Base-by-base conservation (phyloP, 2,888 invertebrate genomes). In the Neria commutata region DNA sequence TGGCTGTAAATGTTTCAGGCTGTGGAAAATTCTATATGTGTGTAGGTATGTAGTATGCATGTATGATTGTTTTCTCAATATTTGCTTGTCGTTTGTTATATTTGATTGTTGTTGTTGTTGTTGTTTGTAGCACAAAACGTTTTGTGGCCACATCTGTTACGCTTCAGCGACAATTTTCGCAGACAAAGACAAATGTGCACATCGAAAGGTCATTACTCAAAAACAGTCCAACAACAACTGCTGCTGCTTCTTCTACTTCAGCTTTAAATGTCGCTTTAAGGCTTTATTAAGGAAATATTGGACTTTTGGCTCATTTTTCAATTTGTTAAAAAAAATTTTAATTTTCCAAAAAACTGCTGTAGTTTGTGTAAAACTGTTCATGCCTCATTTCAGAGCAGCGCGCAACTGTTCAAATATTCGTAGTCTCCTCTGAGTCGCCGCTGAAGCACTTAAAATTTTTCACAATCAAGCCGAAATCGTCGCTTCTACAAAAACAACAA, bases 141-240 rank as follows among this genome's bases (percentile, higher is more conserved):
- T 62, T 64, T 65, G 63, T 53, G 66, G 67, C 67, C 65, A 65
- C 68, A 68, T 67, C 66, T 67, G 67, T 61, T 66, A 63, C 61
- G 60, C 60, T 62, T 67, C 61, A 63, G 53, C 52, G 62, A 66
- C 60, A 63, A 66, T 58, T 62, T 63, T 63, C 54, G 21, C 42
- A 66, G 65, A 65, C 67, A 63, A 53, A 63, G 67, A 67, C 65
- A 67, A 67, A 67, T 67, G 62, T 60, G 54, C 61, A 48, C 63
- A 65, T 67, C 61, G 61, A 63, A 63, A 58, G 56, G 58, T 56
- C 62, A 67, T 67, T 63, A 50, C 33, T 58, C 54, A 54, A 8
- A 26, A 53, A 26, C 29, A 8, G 6, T 8, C 11, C 29, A 29
- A 29, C 29, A 29, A 29, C 11, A 29, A 11, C 29, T 29, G 11